Conservation (phyloP, 2,797 vertebrate genomes). For the Acestrorhynchus altus region DNA sequence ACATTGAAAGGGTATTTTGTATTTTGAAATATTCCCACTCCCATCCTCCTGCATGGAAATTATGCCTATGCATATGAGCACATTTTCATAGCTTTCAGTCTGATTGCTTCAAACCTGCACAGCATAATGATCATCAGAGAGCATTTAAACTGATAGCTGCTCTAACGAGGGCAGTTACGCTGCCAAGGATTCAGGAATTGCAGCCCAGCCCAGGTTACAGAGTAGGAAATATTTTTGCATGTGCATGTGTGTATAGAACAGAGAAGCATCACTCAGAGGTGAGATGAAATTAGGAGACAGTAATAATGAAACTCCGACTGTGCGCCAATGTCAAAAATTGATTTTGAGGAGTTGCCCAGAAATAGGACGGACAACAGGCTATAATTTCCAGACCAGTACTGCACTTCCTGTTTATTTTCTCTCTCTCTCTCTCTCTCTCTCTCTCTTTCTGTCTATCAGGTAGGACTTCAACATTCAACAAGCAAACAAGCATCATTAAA, state of each 20-base stretch:
- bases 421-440: not conserved
- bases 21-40: not conserved
- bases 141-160: not conserved
- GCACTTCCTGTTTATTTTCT: not conserved
- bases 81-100: constrained; percentile 10
- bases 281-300: constrained; percentile 82
- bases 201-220: constrained; percentile 22
- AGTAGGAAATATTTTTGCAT: constrained; percentile 15
- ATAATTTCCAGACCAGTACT: constrained; percentile 28
- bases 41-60: not conserved
- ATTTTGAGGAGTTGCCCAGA: constrained; percentile 79
- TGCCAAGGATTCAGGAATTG: constrained; percentile 1
- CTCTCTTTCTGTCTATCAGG: not conserved
- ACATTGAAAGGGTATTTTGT: not conserved
- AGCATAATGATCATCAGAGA: constrained; percentile 2
- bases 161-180: constrained; percentile 14
- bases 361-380: constrained; percentile 56
- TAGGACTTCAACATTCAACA: not conserved
- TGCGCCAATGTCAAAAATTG: constrained; percentile 80
- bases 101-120: constrained; percentile 32
- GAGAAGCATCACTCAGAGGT: constrained; percentile 76
- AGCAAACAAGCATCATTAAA: too few relatives aligned
- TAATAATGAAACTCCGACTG: constrained; percentile 76
- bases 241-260: constrained; percentile 53
- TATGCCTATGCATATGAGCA: not conserved